A percentile compares a stretch with the other conserved stretches of the same genome.
These are phyloP conservation scores for Botrylloides violaceus DNA, from an alignment of 23 tunicate species.

Conservation along the genomic window DNA sequence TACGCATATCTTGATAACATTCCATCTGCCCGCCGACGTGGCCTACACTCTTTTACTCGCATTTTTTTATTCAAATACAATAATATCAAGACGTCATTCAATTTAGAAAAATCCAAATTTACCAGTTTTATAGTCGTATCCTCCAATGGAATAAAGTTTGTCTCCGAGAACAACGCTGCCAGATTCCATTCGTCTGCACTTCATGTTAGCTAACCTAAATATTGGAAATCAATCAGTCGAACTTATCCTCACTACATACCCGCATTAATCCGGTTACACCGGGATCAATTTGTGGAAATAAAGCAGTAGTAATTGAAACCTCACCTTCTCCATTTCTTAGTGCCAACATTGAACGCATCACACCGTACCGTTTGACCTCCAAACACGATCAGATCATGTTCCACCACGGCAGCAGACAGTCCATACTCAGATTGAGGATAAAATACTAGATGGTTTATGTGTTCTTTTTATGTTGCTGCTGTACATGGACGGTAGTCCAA, in stretches of 20 bases:
- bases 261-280: not conserved
- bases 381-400: constrained; percentile 22
- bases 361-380: constrained; percentile 54
- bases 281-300: not conserved
- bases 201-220: constrained; percentile 37
- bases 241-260: too few relatives aligned
- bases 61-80: not conserved
- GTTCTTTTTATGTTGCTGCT: not conserved
- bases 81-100: not conserved
- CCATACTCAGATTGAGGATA: constrained; percentile 47
- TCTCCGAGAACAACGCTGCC: not conserved
- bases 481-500: not conserved
- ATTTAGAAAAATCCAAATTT: too few relatives aligned
- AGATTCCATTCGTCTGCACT: constrained; percentile 28
- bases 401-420: constrained; percentile 17
- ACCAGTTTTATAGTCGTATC: constrained; percentile 49
- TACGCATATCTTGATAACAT: too few relatives aligned
- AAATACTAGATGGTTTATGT: constrained; percentile 13
- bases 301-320: not conserved
- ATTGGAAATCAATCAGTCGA: too few relatives aligned
- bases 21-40: too few relatives aligned
- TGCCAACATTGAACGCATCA: constrained; percentile 28
- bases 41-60: too few relatives aligned
- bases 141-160: constrained; percentile 26
- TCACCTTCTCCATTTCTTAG: constrained; percentile 40